Conservation (phyloP, 2,797 vertebrate genomes). For the Helostoma temminkii region DNA sequence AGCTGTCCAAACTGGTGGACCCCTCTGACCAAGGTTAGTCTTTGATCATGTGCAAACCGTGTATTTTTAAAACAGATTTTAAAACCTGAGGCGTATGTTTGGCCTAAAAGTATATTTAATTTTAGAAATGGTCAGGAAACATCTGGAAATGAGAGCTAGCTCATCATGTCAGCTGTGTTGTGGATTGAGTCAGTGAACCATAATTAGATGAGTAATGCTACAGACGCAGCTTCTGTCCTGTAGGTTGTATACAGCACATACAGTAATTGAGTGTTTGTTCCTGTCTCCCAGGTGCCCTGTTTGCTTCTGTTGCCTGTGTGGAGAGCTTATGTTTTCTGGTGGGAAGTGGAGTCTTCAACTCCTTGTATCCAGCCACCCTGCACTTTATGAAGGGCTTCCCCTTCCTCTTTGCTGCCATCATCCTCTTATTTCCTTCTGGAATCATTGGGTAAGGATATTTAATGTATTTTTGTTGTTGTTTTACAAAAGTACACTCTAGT, state of each 20-base stretch:
- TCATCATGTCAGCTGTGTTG: slow-evolving; percentile 11
- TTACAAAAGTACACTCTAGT: background rate
- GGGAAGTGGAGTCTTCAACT: slow-evolving; percentile 90
- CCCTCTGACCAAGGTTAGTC: slow-evolving; percentile 91
- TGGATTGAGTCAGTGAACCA: background rate
- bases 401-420: slow-evolving; percentile 89
- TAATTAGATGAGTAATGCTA: background rate
- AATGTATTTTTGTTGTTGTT: slow-evolving; percentile 6
- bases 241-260: slow-evolving; percentile 4
- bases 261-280: slow-evolving; percentile 1
- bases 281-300: slow-evolving; percentile 87
- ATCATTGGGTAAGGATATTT: slow-evolving; percentile 91
- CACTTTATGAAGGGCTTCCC: slow-evolving; percentile 94
- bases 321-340: slow-evolving; percentile 88
- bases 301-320: slow-evolving; percentile 92
- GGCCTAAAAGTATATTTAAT: background rate
- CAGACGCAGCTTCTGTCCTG: slow-evolving; percentile 5
- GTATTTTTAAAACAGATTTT: background rate
- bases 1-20: slow-evolving; percentile 92
- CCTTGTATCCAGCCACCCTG: slow-evolving; percentile 91
- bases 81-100: too few relatives aligned
- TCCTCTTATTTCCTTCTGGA: slow-evolving; percentile 89
- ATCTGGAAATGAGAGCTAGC: background rate
- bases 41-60: background rate
- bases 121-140: background rate